A percentile compares a stretch with the other conserved stretches of the same genome.
These are phyloP conservation scores for Apeltes quadracus DNA, from an alignment of 2,113 vertebrate species.

Conservation along the genomic window DNA sequence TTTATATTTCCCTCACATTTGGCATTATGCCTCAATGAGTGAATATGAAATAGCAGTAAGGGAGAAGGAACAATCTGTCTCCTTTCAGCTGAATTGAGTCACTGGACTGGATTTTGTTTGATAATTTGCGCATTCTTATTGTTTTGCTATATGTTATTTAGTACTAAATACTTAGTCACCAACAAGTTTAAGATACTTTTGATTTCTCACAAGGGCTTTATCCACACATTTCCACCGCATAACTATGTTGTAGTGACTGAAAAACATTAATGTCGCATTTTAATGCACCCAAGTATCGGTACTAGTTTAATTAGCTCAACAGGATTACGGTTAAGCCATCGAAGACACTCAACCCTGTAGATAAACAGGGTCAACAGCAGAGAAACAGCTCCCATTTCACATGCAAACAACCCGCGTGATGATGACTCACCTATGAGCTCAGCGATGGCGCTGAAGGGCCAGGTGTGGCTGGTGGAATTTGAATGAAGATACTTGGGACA, in stretches of 20 bases:
- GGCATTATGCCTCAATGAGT: too few species aligned
- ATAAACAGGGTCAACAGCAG: background rate
- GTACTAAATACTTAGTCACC: too few species aligned
- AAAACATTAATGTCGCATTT: background rate
- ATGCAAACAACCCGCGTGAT: background rate
- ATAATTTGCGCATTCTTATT: too few species aligned
- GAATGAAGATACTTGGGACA: slow-evolving; percentile 91
- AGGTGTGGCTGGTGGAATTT: slow-evolving; percentile 98
- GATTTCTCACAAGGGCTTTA: too few species aligned
- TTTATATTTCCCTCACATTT: too few species aligned
- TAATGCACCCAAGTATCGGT: background rate
- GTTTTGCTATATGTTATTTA: too few species aligned
- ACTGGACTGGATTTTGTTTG: too few species aligned
- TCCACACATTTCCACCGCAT: too few species aligned
- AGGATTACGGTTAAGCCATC: background rate
- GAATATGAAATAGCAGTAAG: too few species aligned
- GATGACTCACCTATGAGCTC: slow-evolving; percentile 93
- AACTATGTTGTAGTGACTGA: background rate
- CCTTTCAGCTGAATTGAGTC: too few species aligned
- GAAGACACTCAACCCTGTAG: background rate
- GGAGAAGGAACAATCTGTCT: too few species aligned
- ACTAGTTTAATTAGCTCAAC: background rate
- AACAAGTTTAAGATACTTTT: too few species aligned
- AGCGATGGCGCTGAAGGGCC: slow-evolving; percentile 96
- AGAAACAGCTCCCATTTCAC: background rate